Conservation (phyloP, 1,140 invertebrate genomes). For the Zeugodacus cucurbitae region DNA sequence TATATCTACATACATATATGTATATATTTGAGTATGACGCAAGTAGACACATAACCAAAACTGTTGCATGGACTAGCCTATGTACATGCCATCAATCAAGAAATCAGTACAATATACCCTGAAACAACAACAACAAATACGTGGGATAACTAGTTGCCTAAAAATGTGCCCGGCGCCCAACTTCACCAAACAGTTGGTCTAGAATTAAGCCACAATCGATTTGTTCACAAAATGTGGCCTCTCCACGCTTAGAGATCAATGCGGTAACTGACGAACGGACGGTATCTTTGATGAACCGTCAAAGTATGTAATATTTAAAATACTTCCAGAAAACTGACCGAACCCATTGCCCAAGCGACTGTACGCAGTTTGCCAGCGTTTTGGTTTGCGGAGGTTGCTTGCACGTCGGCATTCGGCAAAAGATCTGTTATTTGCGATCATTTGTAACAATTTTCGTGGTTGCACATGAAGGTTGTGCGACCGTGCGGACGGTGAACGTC, state of each 20-base stretch:
- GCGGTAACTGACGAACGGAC: background rate
- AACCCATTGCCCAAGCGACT: background rate
- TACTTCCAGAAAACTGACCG: background rate
- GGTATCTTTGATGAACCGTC: slow-evolving; percentile 41
- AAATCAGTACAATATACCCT: slow-evolving; percentile 33
- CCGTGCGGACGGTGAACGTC: slow-evolving; percentile 1
- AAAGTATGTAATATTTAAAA: background rate
- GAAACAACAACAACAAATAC: background rate
- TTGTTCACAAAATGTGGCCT: background rate
- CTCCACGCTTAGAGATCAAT: background rate
- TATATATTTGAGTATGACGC: background rate
- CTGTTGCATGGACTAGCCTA: background rate
- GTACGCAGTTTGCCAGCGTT: background rate
- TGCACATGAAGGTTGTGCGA: slow-evolving; percentile 25
- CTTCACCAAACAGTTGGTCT: background rate
- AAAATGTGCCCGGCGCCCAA: slow-evolving; percentile 22
- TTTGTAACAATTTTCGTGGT: slow-evolving; percentile 66
- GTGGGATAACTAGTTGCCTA: background rate
- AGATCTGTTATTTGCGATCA: slow-evolving; percentile 67
- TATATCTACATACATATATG: background rate
- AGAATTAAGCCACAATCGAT: background rate
- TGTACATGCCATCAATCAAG: slow-evolving; percentile 39
- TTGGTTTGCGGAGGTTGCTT: background rate
- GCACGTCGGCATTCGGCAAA: slow-evolving; percentile 35
- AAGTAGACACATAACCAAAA: background rate